Evolutionary conservation across 2,888 invertebrate genomes (phyloP), one percentile per base, ranked within the genome.

Genomic region (Serrognathus titanus): DNA sequence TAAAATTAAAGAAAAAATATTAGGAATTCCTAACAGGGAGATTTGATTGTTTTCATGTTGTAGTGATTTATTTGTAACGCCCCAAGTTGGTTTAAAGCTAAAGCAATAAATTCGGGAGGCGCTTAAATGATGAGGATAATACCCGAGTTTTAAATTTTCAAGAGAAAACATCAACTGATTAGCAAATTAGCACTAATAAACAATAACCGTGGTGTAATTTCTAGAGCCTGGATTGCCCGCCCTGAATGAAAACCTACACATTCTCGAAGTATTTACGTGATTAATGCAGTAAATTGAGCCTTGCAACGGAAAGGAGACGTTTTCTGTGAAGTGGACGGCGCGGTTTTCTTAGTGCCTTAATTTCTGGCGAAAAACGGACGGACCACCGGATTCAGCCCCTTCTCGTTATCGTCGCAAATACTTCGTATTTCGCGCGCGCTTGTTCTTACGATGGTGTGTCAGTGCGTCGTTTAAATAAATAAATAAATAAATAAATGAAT

Each of bases 191-290:
- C 40, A 7, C 6, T 9, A 12, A 40, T 40, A 11, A 52, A 52
- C n/a, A 24, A 11, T 12, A 53, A 66, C 65, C 61, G 59, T 64
- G 64, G 65, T 58, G 65, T 61, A 69, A 62, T 59, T 45, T 56
- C 53, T 53, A 58, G 54, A 58, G 59, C 66, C 68, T 57, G 51
- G 57, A 58, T 58, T 66, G 71, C 71, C 75, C 77, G 77, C 75
- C 76, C 77, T 77, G 76, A 77, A 78, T 77, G 77, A 77, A 77
- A 76, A 74, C 78, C 78, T 75, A 78, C 78, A 75, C 78, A 74
- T 74, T 75, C 74, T 73, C 72, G 67, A 72, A 72, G 75, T 76
- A 76, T 78, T 76, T 76, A 75, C 75, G 74, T 76, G 77, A 78
- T 78, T 77, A 77, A 78, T 77, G 73, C 77, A 77, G 75, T 75